phyloP scores from a whole-genome alignment of 2,888 invertebrate species.

The Campoplex capitator region DNA sequence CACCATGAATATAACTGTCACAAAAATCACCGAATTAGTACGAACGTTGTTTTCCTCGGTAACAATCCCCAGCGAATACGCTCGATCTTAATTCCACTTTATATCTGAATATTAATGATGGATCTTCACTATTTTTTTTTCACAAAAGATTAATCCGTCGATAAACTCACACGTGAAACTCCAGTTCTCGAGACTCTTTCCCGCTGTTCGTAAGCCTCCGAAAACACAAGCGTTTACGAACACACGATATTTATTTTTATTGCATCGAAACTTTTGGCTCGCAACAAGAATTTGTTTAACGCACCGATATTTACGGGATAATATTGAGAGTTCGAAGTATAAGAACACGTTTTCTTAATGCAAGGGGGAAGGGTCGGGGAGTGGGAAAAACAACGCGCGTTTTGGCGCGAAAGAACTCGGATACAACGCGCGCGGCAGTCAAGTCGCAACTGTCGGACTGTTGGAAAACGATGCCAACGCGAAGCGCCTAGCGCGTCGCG shows the following conservation, averaged over 20 bases:
- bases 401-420: conserved; percentile 16
- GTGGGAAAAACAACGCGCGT: conserved; percentile 35
- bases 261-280: neutral
- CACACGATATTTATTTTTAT: conserved; percentile 7
- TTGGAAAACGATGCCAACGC: conserved; percentile 61
- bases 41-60: conserved; percentile 11
- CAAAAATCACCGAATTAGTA: conserved; percentile 38
- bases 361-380: conserved; percentile 19
- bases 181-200: neutral
- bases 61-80: neutral
- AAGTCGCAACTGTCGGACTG: conserved; percentile 78
- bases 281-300: neutral
- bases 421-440: conserved; percentile 76
- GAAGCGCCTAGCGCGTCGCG: conserved; percentile 47
- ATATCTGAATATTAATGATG: neutral
- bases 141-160: neutral
- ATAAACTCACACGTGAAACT: conserved; percentile 1
- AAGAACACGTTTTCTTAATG: neutral
- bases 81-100: neutral
- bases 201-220: neutral
- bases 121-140: neutral
- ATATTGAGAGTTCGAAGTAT: conserved; percentile 9
- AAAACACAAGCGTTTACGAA: neutral
- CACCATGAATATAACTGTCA: conserved; percentile 46
- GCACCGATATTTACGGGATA: neutral